Base-by-base conservation (phyloP, 2,888 invertebrate species). In the Acrocera orbiculus region DNA sequence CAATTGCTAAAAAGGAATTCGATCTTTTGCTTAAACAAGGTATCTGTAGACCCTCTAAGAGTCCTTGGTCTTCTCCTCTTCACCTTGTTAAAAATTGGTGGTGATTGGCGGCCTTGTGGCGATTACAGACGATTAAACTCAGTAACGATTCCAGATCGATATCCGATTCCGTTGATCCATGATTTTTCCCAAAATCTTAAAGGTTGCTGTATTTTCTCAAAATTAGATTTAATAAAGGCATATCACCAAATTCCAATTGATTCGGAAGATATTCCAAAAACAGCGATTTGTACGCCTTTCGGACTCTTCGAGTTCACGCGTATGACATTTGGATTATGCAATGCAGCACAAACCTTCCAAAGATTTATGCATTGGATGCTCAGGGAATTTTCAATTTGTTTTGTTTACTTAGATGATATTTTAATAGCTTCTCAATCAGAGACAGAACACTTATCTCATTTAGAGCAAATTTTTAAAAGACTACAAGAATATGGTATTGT, bases 311-410 rank as follows among this genome's bases (percentile, higher is more conserved):
- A 54, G 37, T 53, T 47, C 31, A 35, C 43, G 2, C 32, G 30
- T 3, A 53, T 53, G 53, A 42, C 47, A 1, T 56, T 54, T 35
- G 51, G 53, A 1, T 40, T 58, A 2, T 37, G 48, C 3, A 54
- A 54, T 30, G 52, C 51, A 3, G 48, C 44, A 4, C 48, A 50
- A 27, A 51, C 50, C 0, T 57, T 54, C 34, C 50, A 51, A 39
- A 37, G 52, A 3, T 51, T 49, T 31, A 48, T 56, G 34, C 43
- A 56, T 32, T 40, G 44, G n/a, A 42, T 50, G 3, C 35, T 47
- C 9, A 32, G 42, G 10, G 47, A 40, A 9, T 24, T 48, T 8
- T 46, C 45, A 15, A 45, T 48, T 35, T 39, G 35, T 10, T 46
- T 40, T 23, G 33, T 39, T 5, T 52, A 52, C 32, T 15, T 51